phyloP scores from a whole-genome alignment of 1,140 invertebrate species.

The Euura saliciscinereae region DNA sequence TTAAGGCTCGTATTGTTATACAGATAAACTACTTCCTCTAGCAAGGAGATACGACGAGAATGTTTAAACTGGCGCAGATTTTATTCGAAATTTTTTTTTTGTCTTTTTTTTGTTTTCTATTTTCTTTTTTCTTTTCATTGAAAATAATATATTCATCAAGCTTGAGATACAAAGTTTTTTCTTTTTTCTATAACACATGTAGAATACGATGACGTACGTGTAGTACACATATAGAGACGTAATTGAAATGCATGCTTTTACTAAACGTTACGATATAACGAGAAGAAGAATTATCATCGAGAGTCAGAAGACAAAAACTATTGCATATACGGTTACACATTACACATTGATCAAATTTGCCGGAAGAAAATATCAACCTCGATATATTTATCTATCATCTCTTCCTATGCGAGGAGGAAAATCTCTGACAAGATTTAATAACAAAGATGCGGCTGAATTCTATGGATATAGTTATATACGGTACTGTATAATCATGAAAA shows the following conservation, averaged over 20 bases:
- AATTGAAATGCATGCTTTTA: slow-evolving; percentile 1
- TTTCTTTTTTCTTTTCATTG: background rate
- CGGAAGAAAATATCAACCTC: too few species aligned
- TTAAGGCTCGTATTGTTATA: slow-evolving; percentile 3
- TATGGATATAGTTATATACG: too few species aligned
- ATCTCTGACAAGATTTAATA: too few species aligned
- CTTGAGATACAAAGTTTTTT: too few species aligned
- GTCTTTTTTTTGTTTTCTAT: background rate
- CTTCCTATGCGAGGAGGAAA: too few species aligned
- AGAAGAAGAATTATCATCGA: background rate
- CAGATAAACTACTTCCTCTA: slow-evolving; percentile 7
- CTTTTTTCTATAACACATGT: background rate
- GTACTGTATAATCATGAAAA: too few species aligned
- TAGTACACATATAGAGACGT: background rate
- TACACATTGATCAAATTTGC: background rate
- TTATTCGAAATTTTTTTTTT: background rate
- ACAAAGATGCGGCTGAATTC: too few species aligned
- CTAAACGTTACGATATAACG: background rate
- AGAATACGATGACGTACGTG: background rate
- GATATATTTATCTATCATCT: background rate
- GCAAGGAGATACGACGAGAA: slow-evolving; percentile 2
- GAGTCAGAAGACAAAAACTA: background rate
- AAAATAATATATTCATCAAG: too few species aligned
- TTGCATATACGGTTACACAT: background rate
- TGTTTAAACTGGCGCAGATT: background rate